These are phyloP conservation scores for Onychomys leucogaster DNA, from an alignment of 2,797 vertebrate species.

Conservation along the genomic window DNA sequence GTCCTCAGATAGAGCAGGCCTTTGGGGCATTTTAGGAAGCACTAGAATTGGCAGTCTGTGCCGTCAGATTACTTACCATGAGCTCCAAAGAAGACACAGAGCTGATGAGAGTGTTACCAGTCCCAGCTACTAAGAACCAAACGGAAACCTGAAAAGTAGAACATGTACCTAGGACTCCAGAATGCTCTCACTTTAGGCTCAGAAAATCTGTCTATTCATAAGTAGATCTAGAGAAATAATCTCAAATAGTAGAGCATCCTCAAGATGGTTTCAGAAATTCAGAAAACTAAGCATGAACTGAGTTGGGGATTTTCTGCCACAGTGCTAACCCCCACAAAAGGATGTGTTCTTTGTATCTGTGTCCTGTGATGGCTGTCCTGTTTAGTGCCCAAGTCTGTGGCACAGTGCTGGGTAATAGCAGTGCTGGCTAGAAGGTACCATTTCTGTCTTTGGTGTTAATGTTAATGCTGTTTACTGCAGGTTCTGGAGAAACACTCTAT, in stretches of 20 bases:
- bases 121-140: neutral
- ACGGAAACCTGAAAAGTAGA: neutral
- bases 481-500: neutral
- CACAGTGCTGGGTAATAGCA: accelerated
- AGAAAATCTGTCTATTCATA: neutral
- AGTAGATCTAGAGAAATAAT: neutral
- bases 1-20: neutral
- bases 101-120: neutral
- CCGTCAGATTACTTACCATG: neutral
- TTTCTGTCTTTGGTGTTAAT: neutral
- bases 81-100: neutral
- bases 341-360: neutral
- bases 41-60: neutral
- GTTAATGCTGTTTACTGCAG: neutral
- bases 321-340: neutral
- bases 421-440: no score
- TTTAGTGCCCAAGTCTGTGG: neutral
- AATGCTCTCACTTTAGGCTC: neutral
- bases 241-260: neutral
- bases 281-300: neutral
- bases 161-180: neutral
- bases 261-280: neutral
- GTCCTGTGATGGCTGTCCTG: neutral
- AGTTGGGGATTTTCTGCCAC: neutral
- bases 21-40: neutral